phyloP scores from a whole-genome alignment of 2,888 invertebrate genomes.

The Metopia argyrocephala region DNA sequence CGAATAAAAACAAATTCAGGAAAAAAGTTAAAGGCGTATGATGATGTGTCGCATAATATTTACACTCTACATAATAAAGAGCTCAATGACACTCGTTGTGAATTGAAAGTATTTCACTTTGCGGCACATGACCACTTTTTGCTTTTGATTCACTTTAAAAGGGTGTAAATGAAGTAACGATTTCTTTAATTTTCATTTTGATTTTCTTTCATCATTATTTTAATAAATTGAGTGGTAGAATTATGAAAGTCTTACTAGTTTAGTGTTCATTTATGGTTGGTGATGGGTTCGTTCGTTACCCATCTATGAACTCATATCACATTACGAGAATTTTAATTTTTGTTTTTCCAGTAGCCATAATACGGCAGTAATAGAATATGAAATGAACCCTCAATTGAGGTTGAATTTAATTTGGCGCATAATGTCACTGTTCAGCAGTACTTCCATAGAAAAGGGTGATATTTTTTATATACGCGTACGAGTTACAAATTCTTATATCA shows the following conservation, averaged over 20 bases:
- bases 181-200: slow-evolving; percentile 65
- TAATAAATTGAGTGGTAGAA: slow-evolving; percentile 72
- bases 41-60: slow-evolving; percentile 72
- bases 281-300: slow-evolving; percentile 34
- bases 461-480: not conserved
- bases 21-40: slow-evolving; percentile 50
- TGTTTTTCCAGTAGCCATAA: slow-evolving; percentile 63
- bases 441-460: slow-evolving; percentile 51
- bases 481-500: slow-evolving; percentile 27
- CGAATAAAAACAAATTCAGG: slow-evolving; percentile 25
- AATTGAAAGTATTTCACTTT: slow-evolving; percentile 49
- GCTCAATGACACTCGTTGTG: slow-evolving; percentile 74
- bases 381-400: slow-evolving; percentile 79
- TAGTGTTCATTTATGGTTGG: slow-evolving; percentile 1
- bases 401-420: slow-evolving; percentile 79
- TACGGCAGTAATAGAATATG: slow-evolving; percentile 67
- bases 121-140: not conserved
- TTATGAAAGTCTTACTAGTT: slow-evolving; percentile 67
- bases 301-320: slow-evolving; percentile 49
- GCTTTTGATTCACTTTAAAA: slow-evolving; percentile 31
- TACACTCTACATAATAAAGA: slow-evolving; percentile 77
- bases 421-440: slow-evolving; percentile 65
- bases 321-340: slow-evolving; percentile 61
- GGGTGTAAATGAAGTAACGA: slow-evolving; percentile 77
- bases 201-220: slow-evolving; percentile 35